Base-by-base conservation (phyloP, 2,888 invertebrate genomes). In the Euclidia mi region DNA sequence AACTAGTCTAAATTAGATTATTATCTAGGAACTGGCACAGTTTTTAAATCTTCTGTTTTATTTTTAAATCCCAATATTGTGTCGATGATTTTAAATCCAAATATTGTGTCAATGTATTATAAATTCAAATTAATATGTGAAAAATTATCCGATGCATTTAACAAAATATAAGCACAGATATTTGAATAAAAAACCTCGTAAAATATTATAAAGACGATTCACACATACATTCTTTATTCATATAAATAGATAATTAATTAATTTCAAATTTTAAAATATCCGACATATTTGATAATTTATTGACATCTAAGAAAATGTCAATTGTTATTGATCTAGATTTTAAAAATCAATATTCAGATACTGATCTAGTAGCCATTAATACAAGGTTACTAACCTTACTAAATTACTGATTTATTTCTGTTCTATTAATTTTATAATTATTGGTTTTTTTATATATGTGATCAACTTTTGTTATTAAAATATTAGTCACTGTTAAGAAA, bases 271-370 rank as follows among this genome's bases (percentile, higher is more conserved):
- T 28, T 29, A 0, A n/a, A 18, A 44, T 18, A 17, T 44, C 32
- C 12, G 6, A 44, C 18, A 44, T 12, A 11, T 48, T 28, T 40
- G 29, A 44, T 47, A 46, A 48, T 52, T 29, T 34, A 40, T 28
- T 42, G 29, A 35, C 25, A 55, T 53, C 31, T 45, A 31, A 9
- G 42, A 56, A 29, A 71, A 69, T 69, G 63, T 51, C 58, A 59
- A 63, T 55, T 56, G 53, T 43, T 63, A 56, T 53, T 67, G 64
- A 56, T 69, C 57, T 66, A 56, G 57, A 58, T 69, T 53, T 55
- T 14, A 35, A 50, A 45, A 41, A 43, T 62, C 35, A 40, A 46
- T 44, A 48, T 49, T 53, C 10, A 20, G 34, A 47, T 47, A 15
- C 38, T 12, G 18, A 29, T 20, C 17, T 38, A 29, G 65, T 56